phyloP scores from a whole-genome alignment of 2,888 invertebrate genomes.

The Drosophila paramelanica region DNA sequence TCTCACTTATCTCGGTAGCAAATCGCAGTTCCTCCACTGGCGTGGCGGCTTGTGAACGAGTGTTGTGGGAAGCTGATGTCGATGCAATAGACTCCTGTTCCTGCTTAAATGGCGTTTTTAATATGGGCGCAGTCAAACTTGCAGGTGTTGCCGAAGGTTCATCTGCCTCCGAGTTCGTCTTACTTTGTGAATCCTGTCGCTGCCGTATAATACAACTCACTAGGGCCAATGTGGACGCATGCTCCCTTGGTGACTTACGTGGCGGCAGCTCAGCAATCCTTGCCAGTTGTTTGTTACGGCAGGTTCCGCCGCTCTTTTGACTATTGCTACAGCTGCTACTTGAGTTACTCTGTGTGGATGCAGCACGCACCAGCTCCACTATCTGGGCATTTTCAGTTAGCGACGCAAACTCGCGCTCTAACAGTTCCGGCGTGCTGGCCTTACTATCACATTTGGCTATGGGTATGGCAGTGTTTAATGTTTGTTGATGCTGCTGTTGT shows the following conservation, averaged over 20 bases:
- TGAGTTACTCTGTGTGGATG: slow-evolving; percentile 75
- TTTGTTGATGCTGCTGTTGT: slow-evolving; percentile 60
- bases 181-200: slow-evolving; percentile 82
- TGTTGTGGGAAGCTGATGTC: slow-evolving; percentile 52
- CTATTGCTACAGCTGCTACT: slow-evolving; percentile 77
- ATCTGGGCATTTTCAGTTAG: slow-evolving; percentile 49
- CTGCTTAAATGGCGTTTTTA: slow-evolving; percentile 38
- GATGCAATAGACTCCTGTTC: slow-evolving; percentile 23
- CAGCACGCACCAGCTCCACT: slow-evolving; percentile 66
- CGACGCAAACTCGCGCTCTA: slow-evolving; percentile 68
- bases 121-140: slow-evolving; percentile 8
- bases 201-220: slow-evolving; percentile 88
- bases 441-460: slow-evolving; percentile 78
- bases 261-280: slow-evolving; percentile 85
- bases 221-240: slow-evolving; percentile 94
- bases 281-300: slow-evolving; percentile 78
- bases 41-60: slow-evolving; percentile 77
- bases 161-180: slow-evolving; percentile 81
- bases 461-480: slow-evolving; percentile 48
- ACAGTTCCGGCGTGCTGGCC: slow-evolving; percentile 74
- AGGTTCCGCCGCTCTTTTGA: slow-evolving; percentile 62
- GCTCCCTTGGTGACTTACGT: slow-evolving; percentile 94
- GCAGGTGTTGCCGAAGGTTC: slow-evolving; percentile 59
- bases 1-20: slow-evolving; percentile 84
- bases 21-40: slow-evolving; percentile 83